A percentile compares a stretch with the other conserved stretches of the same genome.
Conservation (phyloP, 2,888 invertebrate species). For the Candidula unifasciata region DNA sequence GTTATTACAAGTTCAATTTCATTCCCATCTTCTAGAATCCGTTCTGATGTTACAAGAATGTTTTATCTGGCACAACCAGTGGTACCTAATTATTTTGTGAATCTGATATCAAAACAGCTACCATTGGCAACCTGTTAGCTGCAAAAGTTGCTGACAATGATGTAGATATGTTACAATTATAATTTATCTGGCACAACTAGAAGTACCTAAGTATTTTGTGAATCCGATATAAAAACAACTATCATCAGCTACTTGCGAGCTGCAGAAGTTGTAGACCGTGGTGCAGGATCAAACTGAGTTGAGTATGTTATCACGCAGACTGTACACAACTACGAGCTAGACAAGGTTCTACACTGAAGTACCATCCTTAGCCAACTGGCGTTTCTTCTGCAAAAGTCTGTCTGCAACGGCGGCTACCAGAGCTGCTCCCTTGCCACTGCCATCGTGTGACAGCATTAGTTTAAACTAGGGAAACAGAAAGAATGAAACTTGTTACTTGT, state of each 20-base stretch:
- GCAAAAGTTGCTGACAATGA: background rate
- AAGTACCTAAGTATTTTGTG: background rate
- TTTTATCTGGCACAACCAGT: too few relatives aligned
- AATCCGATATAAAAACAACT: background rate
- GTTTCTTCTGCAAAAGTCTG: slow-evolving; percentile 45
- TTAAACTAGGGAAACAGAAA: slow-evolving; percentile 61
- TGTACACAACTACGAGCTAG: background rate
- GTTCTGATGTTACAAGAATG: too few relatives aligned
- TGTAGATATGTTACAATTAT: too few relatives aligned
- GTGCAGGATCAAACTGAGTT: background rate
- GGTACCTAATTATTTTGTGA: background rate
- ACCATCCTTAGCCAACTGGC: slow-evolving; percentile 1
- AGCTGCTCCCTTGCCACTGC: slow-evolving; percentile 78
- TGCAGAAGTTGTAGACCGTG: background rate
- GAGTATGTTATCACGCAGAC: slow-evolving; percentile 37
- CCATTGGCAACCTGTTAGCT: background rate
- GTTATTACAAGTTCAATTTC: too few relatives aligned
- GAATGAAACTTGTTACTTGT: too few relatives aligned
- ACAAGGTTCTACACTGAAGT: background rate
- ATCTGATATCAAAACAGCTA: background rate
- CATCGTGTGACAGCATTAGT: slow-evolving; percentile 76
- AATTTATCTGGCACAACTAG: too few relatives aligned
- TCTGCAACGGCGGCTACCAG: slow-evolving; percentile 76
- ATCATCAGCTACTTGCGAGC: background rate
- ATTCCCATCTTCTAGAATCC: too few relatives aligned